These are phyloP conservation scores for Kryptolebias ocellatus DNA, from an alignment of 2,797 vertebrate genomes.

Conservation along the genomic window DNA sequence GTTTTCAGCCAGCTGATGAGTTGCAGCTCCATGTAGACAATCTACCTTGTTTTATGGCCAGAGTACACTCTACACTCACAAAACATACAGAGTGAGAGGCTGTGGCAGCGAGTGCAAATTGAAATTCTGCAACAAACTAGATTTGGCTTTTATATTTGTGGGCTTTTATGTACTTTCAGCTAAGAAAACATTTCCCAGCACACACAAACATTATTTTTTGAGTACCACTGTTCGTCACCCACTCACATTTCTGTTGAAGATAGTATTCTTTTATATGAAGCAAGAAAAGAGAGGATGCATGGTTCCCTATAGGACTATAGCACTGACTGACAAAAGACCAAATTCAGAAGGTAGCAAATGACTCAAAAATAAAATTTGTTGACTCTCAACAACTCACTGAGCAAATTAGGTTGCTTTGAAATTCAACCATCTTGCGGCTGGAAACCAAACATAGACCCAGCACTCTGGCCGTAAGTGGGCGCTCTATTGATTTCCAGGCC, in stretches of 20 bases:
- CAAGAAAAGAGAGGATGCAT: constrained; percentile 13
- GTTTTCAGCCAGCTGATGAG: constrained; percentile 10
- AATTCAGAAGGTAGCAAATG: constrained; percentile 37
- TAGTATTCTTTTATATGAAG: constrained; percentile 11
- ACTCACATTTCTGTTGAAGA: constrained; percentile 16
- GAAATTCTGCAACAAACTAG: neutral
- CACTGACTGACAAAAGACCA: constrained; percentile 13
- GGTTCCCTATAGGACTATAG: constrained; percentile 8
- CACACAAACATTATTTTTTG: neutral
- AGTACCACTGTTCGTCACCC: neutral
- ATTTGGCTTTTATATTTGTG: constrained; percentile 14
- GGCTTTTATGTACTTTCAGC: neutral
- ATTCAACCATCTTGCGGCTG: constrained; percentile 62
- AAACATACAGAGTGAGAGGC: constrained; percentile 10
- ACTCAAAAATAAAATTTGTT: constrained; percentile 47
- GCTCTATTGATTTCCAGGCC: constrained; percentile 82
- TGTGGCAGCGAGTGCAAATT: neutral
- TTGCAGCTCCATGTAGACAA: constrained; percentile 29
- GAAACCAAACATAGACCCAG: constrained; percentile 61
- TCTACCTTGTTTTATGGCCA: constrained; percentile 22
- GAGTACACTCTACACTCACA: neutral
- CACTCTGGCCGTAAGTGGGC: constrained; percentile 75
- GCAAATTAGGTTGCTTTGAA: constrained; percentile 60
- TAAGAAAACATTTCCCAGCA: neutral
- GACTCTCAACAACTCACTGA: constrained; percentile 43